A percentile compares a stretch with the other conserved stretches of the same genome.
Evolutionary conservation across 2,888 invertebrate species (phyloP).

Genomic region (Andrena minutula): DNA sequence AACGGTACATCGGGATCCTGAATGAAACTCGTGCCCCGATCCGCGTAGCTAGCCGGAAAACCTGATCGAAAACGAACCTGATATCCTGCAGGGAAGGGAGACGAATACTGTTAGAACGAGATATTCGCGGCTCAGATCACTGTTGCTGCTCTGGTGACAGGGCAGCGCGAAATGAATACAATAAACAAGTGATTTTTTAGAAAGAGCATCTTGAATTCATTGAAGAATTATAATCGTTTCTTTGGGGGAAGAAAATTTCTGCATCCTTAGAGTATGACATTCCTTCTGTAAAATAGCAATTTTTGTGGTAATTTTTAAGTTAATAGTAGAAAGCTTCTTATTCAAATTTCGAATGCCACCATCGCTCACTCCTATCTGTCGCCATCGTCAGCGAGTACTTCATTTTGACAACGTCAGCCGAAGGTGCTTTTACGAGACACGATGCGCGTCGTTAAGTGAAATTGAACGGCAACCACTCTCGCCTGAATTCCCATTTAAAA

Average conservation of each 20-base stretch:
- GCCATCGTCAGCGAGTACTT: too few species aligned
- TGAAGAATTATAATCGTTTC: too few species aligned
- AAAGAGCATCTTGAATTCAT: too few species aligned
- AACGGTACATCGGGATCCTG: constrained; percentile 73
- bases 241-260: too few species aligned
- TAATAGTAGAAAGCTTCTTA: too few species aligned
- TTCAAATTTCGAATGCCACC: too few species aligned
- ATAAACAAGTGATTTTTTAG: not conserved
- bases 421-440: constrained; percentile 5
- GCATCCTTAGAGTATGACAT: too few species aligned
- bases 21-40: constrained; percentile 73
- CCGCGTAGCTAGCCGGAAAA: constrained; percentile 57
- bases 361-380: too few species aligned
- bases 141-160: constrained; percentile 37
- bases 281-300: too few species aligned
- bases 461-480: not conserved
- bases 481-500: not conserved
- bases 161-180: constrained; percentile 39
- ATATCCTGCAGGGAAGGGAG: constrained; percentile 57
- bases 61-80: constrained; percentile 74
- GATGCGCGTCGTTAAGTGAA: not conserved
- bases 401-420: not conserved
- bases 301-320: too few species aligned
- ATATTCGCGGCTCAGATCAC: constrained; percentile 46
- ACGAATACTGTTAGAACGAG: constrained; percentile 61